A percentile compares a stretch with the other conserved stretches of the same genome.
These are phyloP conservation scores for Myanophis thanlyinensis DNA, from an alignment of 2,113 vertebrate genomes.

Conservation along the genomic window DNA sequence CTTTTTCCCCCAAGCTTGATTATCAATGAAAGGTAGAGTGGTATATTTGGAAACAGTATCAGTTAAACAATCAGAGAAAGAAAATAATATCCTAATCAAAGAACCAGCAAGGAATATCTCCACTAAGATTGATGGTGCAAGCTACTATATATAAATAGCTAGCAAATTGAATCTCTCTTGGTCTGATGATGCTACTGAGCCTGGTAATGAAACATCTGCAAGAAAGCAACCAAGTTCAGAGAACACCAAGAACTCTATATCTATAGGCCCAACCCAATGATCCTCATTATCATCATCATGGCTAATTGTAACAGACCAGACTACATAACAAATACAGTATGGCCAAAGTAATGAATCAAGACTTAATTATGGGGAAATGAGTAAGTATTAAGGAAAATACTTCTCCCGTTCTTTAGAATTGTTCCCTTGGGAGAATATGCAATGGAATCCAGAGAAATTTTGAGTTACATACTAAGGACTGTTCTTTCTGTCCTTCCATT, in stretches of 20 bases:
- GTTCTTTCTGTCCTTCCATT: background rate
- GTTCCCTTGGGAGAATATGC: background rate
- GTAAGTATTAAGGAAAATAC: background rate
- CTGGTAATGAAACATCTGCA: background rate
- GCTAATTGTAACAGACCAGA: background rate
- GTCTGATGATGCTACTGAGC: background rate
- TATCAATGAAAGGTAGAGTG: background rate
- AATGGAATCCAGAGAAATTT: background rate
- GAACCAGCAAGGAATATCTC: background rate
- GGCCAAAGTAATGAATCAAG: background rate
- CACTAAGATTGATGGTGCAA: background rate
- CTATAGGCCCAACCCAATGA: background rate
- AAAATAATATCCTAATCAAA: background rate
- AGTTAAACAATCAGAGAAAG: background rate
- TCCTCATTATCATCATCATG: background rate
- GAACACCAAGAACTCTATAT: background rate
- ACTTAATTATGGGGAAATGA: background rate
- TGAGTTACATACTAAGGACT: background rate
- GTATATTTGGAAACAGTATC: background rate
- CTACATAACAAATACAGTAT: background rate
- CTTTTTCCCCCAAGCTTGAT: background rate
- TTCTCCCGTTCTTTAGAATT: background rate
- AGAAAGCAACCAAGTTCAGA: background rate
- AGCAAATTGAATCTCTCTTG: background rate
- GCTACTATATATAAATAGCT: background rate